Conservation (phyloP, 2,888 invertebrate genomes). For the Euplagia quadripunctaria region DNA sequence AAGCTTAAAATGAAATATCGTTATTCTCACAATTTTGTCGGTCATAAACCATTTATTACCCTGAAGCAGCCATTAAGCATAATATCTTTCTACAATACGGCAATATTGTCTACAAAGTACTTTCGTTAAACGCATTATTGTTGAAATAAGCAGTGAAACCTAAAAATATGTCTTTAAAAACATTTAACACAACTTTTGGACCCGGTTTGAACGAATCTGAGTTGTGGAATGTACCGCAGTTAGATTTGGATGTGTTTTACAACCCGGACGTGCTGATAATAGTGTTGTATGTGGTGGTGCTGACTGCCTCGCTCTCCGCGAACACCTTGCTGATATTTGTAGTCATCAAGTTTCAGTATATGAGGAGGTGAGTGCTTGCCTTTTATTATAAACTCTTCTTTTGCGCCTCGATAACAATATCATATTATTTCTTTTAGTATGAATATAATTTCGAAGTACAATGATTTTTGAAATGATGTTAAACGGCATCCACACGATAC, state of each 20-base stretch:
- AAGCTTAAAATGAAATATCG: too few species aligned
- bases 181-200: conserved; percentile 41
- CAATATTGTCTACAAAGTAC: neutral
- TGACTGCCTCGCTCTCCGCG: conserved; percentile 89
- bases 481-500: too few species aligned
- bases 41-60: neutral
- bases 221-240: conserved; percentile 58
- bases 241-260: conserved; percentile 78
- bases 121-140: neutral
- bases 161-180: conserved; percentile 29
- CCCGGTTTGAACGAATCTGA: conserved; percentile 63
- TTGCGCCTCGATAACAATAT: too few species aligned
- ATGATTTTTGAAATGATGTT: too few species aligned
- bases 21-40: too few species aligned
- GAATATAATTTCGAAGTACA: too few species aligned
- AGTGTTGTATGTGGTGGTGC: conserved; percentile 89
- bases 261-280: conserved; percentile 86
- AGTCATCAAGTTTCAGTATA: conserved; percentile 91
- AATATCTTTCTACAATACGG: neutral
- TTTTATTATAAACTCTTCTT: neutral
- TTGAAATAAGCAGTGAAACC: neutral
- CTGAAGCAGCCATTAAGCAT: neutral
- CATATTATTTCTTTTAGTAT: too few species aligned
- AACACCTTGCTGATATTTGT: conserved; percentile 90
- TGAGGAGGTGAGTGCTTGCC: conserved; percentile 89